phyloP scores from a whole-genome alignment of 2,888 invertebrate species.

The Drosophila rubida region DNA sequence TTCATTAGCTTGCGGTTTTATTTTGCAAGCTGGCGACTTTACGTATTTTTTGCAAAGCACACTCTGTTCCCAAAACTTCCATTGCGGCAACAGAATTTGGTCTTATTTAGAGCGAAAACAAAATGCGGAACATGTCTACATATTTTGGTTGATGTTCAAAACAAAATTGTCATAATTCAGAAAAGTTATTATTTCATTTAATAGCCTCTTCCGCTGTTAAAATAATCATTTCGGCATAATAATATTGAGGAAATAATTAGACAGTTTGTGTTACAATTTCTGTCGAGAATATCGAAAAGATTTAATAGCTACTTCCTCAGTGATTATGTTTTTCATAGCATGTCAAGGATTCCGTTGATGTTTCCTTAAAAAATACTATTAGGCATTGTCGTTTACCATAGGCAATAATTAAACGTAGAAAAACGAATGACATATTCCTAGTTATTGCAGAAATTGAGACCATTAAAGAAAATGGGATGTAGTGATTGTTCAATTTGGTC shows the following conservation, averaged over 20 bases:
- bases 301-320: background rate
- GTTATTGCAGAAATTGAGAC: conserved; percentile 21
- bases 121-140: background rate
- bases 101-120: background rate
- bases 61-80: background rate
- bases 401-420: conserved; percentile 13
- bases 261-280: background rate
- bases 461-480: conserved; percentile 44
- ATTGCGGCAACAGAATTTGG: background rate
- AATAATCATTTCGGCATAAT: background rate
- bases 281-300: background rate
- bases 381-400: conserved; percentile 11
- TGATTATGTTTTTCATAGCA: too few relatives aligned
- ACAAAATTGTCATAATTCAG: background rate
- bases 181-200: background rate
- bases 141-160: background rate
- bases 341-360: too few relatives aligned
- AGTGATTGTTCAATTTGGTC: conserved; percentile 45
- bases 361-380: background rate
- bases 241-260: background rate
- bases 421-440: background rate
- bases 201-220: background rate
- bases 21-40: conserved; percentile 22
- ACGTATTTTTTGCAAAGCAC: conserved; percentile 5
- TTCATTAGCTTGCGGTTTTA: conserved; percentile 76